phyloP scores from a whole-genome alignment of 2,797 vertebrate genomes.

The Triplophysa yarkandensis region DNA sequence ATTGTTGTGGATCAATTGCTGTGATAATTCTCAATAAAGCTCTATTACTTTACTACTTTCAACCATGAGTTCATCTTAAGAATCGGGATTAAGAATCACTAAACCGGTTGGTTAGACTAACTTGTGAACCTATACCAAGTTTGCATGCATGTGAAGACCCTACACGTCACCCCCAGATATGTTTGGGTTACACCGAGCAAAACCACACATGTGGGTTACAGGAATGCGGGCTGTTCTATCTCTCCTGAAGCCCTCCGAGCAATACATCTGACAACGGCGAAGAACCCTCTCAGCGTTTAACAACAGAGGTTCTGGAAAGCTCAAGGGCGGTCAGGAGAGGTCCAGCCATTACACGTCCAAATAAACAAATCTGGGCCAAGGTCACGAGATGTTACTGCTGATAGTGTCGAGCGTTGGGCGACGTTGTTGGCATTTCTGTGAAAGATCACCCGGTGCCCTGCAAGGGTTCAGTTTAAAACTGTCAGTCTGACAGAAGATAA shows the following conservation, averaged over 20 bases:
- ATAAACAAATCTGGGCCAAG: conserved; percentile 33
- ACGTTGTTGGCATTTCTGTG: conserved; percentile 15
- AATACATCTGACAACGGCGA: conserved; percentile 48
- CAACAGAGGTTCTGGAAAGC: conserved; percentile 39
- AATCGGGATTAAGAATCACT: neutral
- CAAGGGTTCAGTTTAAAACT: conserved; percentile 2
- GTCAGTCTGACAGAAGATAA: conserved; percentile 3
- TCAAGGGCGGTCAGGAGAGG: conserved; percentile 26
- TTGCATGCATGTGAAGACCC: conserved; percentile 55
- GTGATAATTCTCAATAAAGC: neutral
- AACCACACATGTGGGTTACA: conserved; percentile 73
- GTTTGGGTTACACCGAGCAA: conserved; percentile 77
- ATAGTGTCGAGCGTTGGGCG: conserved; percentile 9
- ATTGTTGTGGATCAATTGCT: neutral
- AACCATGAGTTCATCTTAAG: neutral
- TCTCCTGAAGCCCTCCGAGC: conserved; percentile 60
- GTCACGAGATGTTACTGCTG: conserved; percentile 32
- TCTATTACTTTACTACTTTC: neutral
- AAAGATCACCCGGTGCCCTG: neutral
- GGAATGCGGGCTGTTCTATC: conserved; percentile 73
- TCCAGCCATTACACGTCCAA: conserved; percentile 36
- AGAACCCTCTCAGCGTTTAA: conserved; percentile 24
- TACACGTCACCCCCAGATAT: conserved; percentile 65
- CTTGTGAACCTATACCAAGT: neutral
- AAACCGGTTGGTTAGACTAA: neutral